Base-by-base conservation (phyloP, 2,797 vertebrate genomes). In the Mastacembelus armatus region DNA sequence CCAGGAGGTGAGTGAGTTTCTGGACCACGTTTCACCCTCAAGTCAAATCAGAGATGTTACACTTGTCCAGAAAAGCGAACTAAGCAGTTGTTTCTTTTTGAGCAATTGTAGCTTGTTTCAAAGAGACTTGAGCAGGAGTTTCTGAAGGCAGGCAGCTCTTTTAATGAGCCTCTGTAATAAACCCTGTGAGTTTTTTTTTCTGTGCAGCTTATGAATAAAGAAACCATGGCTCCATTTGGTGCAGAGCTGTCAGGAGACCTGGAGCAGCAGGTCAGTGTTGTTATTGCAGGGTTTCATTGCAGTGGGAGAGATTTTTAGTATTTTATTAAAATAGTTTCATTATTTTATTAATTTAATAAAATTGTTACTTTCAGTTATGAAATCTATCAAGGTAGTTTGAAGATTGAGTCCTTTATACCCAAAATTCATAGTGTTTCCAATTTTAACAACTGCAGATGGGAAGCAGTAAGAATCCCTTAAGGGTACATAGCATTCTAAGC, bases 131-230 rank as follows among this genome's bases (percentile, higher is more conserved):
- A 50, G 8, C 24, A 39, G 16, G 15, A n/a, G 6, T 39, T 42
- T 26, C 10, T 51, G 47, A 39, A 18, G n/a, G 18, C 49, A 30
- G 35, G 1, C 21, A 19, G 19, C 51, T 27, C 59, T 52, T 51
- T 26, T 48, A 40, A 22, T 65, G 19, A 51, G 38, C 66, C 5
- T 49, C 1, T 74, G 1, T 3, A 51, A 78, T 71, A 5, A 66
- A 71, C 43, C 11, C 21, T 44, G 19, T 60, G 42, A 51, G 16
- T 22, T 57, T 12, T 9, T 26, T 81, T 81, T 89, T 22, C 78
- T 71, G 86, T 77, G 42, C 87, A 98, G 98, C 94, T 99, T 52
- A 96, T 99, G 95, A 96, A 90, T 85, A 98, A 94, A 90, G 97
- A 98, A 78, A 80, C 82, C 24, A 16, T 89, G 0, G 82, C 76